Evolutionary conservation across 2,888 invertebrate species (phyloP), one percentile per base, ranked within the genome.

Genomic region (Cyrtodaria siliqua): DNA sequence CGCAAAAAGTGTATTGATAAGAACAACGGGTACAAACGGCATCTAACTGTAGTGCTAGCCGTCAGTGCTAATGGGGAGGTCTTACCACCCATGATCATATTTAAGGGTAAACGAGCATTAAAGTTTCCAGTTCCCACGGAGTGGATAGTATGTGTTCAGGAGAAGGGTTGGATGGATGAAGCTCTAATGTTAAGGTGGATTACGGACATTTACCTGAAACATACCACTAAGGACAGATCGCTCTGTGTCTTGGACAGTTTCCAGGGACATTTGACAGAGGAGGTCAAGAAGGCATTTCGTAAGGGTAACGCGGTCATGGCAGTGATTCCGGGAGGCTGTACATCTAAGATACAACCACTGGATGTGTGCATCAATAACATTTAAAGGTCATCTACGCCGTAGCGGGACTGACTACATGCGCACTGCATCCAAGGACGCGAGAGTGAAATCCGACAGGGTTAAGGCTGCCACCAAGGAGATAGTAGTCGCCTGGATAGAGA

Each of bases 161-260:
- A 53, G 16, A 73, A 73, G 20, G 73, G 53, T 0, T 67, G 66
- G 74, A 61, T 73, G 68, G 50, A 62, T n/a, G 74, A 70, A 20
- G 26, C 1, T 14, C 14, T 64, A 14, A 69, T 75, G 59, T 4
- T 47, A 9, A 14, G 57, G 16, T 75, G 75, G 75, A 40, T 75
- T 14, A 38, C 24, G 38, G 64, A 64, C 4, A 33, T 75, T 29
- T 53, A 47, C 9, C 23, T 59, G 16, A 40, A 26, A 33, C 52
- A 42, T 47, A 69, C 71, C 0, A 27, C 44, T 18, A 61, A 62
- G 27, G 57, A 63, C 18, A 61, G 63, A n/a, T 53, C 47, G n/a
- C 42, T 77, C 3, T 47, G 70, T 9, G 57, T 71, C 14, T n/a
- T 74, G 20, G 71, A 79, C 38, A 61, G 53, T 20, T 79, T 70